A percentile compares a stretch with the other conserved stretches of the same genome.
Evolutionary conservation across 2,113 vertebrate species (phyloP).

Genomic region (Nanger granti): DNA sequence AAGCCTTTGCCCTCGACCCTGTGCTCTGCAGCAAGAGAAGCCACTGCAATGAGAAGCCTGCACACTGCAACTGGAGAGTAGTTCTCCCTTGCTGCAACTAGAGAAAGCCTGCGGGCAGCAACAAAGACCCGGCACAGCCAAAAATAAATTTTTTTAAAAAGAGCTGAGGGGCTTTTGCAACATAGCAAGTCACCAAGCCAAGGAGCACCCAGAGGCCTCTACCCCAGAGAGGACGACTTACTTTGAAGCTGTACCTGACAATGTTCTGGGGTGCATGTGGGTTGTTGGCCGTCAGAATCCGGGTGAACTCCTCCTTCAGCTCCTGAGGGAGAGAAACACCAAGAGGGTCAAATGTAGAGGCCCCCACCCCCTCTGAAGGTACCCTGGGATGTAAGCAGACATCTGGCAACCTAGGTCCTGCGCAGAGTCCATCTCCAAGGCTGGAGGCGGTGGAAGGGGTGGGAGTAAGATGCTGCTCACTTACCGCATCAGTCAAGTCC

Average conservation of each 20-base stretch:
- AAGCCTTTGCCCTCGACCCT: background rate
- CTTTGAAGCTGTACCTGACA: constrained; percentile 93
- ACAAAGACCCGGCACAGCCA: background rate
- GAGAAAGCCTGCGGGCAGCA: background rate
- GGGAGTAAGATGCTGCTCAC: constrained; percentile 53
- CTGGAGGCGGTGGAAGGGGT: background rate
- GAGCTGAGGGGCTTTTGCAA: background rate
- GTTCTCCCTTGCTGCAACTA: background rate
- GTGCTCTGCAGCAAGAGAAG: background rate
- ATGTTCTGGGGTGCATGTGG: constrained; percentile 92
- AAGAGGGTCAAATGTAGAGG: background rate
- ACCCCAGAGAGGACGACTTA: constrained; percentile 69
- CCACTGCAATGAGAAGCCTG: background rate
- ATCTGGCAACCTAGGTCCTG: background rate
- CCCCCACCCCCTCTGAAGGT: rapidly evolving
- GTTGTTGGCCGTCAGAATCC: constrained; percentile 89
- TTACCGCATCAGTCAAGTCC: constrained; percentile 88
- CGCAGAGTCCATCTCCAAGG: background rate
- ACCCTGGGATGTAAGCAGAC: background rate
- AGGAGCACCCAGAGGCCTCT: background rate
- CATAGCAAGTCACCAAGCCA: background rate
- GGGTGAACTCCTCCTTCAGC: constrained; percentile 90
- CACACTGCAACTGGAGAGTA: background rate
- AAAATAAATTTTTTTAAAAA: background rate
- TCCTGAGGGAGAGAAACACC: constrained; percentile 81